A percentile compares a stretch with the other conserved stretches of the same genome.
phyloP scores from a whole-genome alignment of 2,888 invertebrate species.

The Macrosiphum euphorbiae region DNA sequence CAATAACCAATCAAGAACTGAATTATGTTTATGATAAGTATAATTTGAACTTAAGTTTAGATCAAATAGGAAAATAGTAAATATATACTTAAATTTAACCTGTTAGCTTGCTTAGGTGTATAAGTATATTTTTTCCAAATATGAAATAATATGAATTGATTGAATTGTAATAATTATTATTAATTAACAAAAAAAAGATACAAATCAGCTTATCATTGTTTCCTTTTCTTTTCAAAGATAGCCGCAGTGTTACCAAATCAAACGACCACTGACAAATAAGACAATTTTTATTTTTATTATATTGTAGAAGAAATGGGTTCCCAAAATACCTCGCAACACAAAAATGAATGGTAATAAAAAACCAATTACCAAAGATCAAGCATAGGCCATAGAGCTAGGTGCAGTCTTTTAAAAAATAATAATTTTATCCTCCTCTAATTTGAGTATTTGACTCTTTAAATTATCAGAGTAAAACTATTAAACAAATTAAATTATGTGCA shows the following conservation, averaged over 20 bases:
- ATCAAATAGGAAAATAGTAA: neutral
- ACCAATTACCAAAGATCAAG: neutral
- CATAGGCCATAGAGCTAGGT: no score
- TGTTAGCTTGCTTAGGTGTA: neutral
- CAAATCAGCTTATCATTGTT: constrained; percentile 46
- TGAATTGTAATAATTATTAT: neutral
- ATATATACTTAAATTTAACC: neutral
- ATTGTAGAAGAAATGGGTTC: neutral
- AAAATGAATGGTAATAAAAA: neutral
- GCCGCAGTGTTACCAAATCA: constrained; percentile 40
- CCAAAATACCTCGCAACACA: neutral
- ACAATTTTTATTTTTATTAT: neutral
- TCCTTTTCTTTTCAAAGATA: constrained; percentile 11
- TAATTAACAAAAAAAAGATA: neutral
- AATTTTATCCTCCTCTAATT: no score
- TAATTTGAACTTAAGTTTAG: neutral
- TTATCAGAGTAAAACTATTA: no score
- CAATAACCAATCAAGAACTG: neutral
- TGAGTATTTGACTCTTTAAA: no score
- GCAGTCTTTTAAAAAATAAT: no score
- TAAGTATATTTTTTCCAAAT: neutral
- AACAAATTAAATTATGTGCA: no score
- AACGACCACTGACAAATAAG: neutral
- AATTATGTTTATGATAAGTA: neutral
- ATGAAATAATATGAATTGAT: neutral